A percentile compares a stretch with the other conserved stretches of the same genome.
phyloP scores from a whole-genome alignment of 2,113 vertebrate species.

The Felis catus region F.catus_Fca126_mat1.0 CM031427.1:36137001-36137500 shows the following conservation, averaged over 20 bases:
- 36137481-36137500: rapidly evolving
- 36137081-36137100: rapidly evolving
- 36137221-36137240: neutral
- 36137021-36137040: neutral
- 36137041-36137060: neutral
- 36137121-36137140: no score
- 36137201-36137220: rapidly evolving
- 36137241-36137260: neutral
- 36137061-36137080: rapidly evolving
- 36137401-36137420: no score
- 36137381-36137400: no score
- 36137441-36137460: neutral
- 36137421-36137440: rapidly evolving
- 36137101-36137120: neutral
- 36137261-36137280: neutral
- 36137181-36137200: neutral
- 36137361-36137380: no score
- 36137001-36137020: neutral
- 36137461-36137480: neutral
- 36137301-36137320: neutral
- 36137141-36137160: neutral
- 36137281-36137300: neutral
- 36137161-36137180: no score
- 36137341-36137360: no score
- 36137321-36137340: neutral